Conservation (phyloP, 2,888 invertebrate genomes). For the Oscheius sp. region DNA sequence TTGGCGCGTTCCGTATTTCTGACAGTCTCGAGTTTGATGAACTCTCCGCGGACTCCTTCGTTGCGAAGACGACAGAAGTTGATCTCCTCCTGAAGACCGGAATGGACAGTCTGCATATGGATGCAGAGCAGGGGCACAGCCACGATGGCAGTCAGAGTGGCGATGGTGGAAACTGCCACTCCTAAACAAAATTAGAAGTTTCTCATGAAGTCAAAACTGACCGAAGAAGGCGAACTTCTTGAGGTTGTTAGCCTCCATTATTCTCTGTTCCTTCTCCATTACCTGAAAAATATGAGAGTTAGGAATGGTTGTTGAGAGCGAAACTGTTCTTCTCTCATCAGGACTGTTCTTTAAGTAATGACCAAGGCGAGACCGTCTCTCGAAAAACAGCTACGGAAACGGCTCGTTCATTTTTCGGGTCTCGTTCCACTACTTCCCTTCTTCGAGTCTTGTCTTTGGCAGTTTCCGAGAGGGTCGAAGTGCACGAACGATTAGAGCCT, state of each 20-base stretch:
- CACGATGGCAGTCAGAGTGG: conserved; percentile 63
- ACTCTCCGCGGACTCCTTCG: conserved; percentile 42
- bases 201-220: not conserved
- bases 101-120: conserved; percentile 66
- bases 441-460: too few species aligned
- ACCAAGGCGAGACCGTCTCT: too few species aligned
- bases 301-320: too few species aligned
- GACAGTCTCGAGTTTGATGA: conserved; percentile 36
- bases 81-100: conserved; percentile 61
- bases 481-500: conserved; percentile 19
- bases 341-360: too few species aligned
- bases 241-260: conserved; percentile 28
- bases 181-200: conserved; percentile 19
- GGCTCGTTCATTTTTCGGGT: too few species aligned
- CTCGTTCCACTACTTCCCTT: too few species aligned
- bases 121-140: conserved; percentile 70
- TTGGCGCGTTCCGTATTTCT: conserved; percentile 9
- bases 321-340: too few species aligned
- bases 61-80: conserved; percentile 53
- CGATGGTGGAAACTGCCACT: conserved; percentile 63
- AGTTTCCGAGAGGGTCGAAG: not conserved
- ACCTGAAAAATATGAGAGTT: not conserved
- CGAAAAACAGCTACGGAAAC: too few species aligned
- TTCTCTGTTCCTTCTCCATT: conserved; percentile 47
- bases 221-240: conserved; percentile 40